These are phyloP conservation scores for Eudyptes chrysolophus DNA, from an alignment of 2,113 vertebrate species.

Conservation along the genomic window DNA sequence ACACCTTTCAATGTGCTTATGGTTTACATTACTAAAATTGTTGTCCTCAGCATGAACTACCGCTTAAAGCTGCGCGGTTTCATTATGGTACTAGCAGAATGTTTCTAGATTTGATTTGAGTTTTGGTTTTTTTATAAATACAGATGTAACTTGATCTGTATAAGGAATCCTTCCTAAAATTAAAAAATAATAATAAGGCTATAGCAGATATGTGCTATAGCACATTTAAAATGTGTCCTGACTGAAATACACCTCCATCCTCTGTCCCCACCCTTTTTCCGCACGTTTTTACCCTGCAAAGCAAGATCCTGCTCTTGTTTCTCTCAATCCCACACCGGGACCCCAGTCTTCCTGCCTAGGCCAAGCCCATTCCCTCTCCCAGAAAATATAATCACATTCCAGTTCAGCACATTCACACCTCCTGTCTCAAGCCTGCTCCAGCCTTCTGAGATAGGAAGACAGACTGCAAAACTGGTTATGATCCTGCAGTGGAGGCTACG, in stretches of 20 bases:
- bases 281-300: neutral
- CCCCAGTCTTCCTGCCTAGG: neutral
- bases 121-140: neutral
- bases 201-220: neutral
- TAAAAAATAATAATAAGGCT: neutral
- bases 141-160: neutral
- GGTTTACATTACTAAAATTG: neutral
- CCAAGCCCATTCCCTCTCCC: neutral
- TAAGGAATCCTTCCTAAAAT: neutral
- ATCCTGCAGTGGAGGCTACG: neutral
- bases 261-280: neutral
- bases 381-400: neutral
- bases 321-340: neutral
- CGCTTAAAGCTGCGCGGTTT: neutral
- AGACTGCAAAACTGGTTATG: neutral
- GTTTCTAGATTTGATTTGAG: neutral
- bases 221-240: neutral
- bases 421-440: neutral
- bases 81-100: neutral
- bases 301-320: neutral
- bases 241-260: neutral
- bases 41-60: neutral
- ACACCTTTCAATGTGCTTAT: neutral
- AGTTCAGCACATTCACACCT: neutral
- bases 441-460: neutral